Percentiles rank a stretch among this genome's conserved stretches.
Evolutionary conservation across 2,888 invertebrate genomes (phyloP).

Genomic region (Aporophyla lueneburgensis): DNA sequence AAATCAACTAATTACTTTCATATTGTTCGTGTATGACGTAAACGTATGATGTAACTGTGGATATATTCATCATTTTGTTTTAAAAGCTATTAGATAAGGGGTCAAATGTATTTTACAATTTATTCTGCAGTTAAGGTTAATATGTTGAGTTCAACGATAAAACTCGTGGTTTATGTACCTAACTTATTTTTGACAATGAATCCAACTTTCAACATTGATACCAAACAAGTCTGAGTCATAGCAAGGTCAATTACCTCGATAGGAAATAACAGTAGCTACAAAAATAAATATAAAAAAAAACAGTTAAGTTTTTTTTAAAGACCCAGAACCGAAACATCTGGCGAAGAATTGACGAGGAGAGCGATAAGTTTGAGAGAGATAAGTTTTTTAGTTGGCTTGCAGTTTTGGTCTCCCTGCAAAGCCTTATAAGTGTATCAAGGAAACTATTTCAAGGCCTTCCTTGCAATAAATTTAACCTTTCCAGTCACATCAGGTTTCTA

Average conservation of each 20-base stretch:
- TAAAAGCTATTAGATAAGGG: constrained; percentile 11
- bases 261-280: background rate
- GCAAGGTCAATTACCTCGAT: background rate
- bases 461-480: too few species aligned
- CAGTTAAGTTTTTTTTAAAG: background rate
- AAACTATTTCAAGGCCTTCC: background rate
- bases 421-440: too few species aligned
- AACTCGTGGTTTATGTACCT: background rate
- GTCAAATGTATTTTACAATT: constrained; percentile 6
- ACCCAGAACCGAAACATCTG: too few species aligned
- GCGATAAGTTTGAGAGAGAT: background rate
- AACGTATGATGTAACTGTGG: background rate
- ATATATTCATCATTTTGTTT: background rate
- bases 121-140: background rate
- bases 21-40: background rate
- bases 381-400: background rate
- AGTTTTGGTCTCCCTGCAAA: background rate
- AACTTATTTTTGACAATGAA: background rate
- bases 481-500: background rate
- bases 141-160: constrained; percentile 26
- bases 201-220: background rate
- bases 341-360: too few species aligned
- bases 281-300: constrained; percentile 8
- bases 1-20: background rate
- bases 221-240: background rate